A percentile compares a stretch with the other conserved stretches of the same genome.
These are phyloP conservation scores for Idris sp. DNA, from an alignment of 1,140 invertebrate genomes.

Conservation along the genomic window DNA sequence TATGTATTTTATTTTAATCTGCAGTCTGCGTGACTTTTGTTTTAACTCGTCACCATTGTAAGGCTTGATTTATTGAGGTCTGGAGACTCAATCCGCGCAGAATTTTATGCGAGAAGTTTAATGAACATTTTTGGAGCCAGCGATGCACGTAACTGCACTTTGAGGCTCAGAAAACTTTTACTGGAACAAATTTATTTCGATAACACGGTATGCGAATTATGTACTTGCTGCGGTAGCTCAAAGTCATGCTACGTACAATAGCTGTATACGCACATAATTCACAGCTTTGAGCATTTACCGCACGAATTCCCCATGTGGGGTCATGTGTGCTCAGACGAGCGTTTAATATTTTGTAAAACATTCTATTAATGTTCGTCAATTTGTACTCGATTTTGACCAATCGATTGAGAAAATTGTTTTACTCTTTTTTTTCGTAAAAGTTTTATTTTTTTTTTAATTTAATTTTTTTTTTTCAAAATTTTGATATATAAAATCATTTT, in stretches of 20 bases:
- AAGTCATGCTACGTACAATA: conserved; percentile 48
- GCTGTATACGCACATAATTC: conserved; percentile 57
- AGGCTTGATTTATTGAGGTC: conserved; percentile 29
- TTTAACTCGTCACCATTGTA: conserved; percentile 36
- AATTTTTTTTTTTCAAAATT: no score
- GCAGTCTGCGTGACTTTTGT: conserved; percentile 34
- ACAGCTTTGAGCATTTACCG: conserved; percentile 62
- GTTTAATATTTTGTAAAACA: conserved; percentile 55
- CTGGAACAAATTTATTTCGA: conserved; percentile 59
- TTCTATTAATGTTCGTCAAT: conserved; percentile 33
- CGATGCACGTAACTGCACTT: conserved; percentile 45
- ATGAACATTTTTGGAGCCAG: conserved; percentile 35
- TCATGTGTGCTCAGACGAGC: conserved; percentile 22
- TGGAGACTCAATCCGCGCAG: conserved; percentile 17
- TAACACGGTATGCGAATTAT: conserved; percentile 62
- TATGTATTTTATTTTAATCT: conserved; percentile 16
- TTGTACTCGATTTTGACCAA: conserved; percentile 26
- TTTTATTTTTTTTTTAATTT: no score
- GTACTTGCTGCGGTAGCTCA: conserved; percentile 56
- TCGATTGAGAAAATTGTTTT: no score
- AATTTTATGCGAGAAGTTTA: conserved; percentile 35
- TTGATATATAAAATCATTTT: no score
- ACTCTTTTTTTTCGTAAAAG: no score
- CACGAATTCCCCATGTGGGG: conserved; percentile 59
- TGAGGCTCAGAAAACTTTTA: conserved; percentile 39